Conservation (phyloP, 30 jellyfish, hydroid and myxozoan species). For the Rhopilema esculentum region DNA sequence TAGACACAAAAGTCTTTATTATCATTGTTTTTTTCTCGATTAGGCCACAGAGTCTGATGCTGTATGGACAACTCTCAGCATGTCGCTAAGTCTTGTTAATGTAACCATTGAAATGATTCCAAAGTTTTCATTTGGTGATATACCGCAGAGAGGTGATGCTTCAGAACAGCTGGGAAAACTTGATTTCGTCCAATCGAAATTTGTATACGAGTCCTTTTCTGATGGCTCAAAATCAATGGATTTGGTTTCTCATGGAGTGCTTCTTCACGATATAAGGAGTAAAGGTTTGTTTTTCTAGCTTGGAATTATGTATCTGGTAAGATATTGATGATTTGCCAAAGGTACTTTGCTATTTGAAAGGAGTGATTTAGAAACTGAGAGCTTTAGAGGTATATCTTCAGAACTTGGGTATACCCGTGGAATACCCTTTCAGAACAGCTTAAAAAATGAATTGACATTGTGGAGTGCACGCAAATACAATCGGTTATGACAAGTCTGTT, state of each 20-base stretch:
- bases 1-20: not conserved
- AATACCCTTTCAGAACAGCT: no score
- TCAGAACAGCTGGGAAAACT: conserved; percentile 81
- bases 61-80: conserved; percentile 94
- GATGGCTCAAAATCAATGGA: conserved; percentile 97
- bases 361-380: no score
- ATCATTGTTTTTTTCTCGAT: not conserved
- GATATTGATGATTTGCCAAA: no score
- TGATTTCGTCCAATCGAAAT: conserved; percentile 86
- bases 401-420: no score
- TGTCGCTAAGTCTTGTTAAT: conserved; percentile 85
- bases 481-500: no score
- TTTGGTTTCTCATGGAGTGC: conserved; percentile 94
- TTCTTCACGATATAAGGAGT: conserved; percentile 86
- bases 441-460: no score
- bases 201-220: conserved; percentile 93
- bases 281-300: conserved; percentile 24
- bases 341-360: no score
- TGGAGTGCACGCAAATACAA: no score
- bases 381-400: no score
- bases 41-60: conserved; percentile 82
- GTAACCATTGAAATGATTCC: conserved; percentile 92
- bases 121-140: conserved; percentile 85
- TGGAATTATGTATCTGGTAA: not conserved
- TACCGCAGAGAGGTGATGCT: conserved; percentile 53